These are phyloP conservation scores for Terebella lapidaria DNA, from an alignment of 2,888 invertebrate genomes.

Conservation along the genomic window DNA sequence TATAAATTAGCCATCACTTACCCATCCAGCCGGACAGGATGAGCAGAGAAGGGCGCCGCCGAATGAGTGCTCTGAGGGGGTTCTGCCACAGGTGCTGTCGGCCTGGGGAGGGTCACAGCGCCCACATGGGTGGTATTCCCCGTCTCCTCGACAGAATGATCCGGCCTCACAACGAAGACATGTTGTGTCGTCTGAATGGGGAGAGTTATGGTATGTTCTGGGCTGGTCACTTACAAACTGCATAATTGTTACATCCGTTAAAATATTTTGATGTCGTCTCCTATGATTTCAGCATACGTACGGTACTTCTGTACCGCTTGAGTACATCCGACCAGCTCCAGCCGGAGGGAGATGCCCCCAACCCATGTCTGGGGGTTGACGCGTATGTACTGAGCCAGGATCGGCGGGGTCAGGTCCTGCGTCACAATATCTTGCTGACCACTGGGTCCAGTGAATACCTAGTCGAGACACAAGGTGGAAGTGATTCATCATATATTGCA, in stretches of 20 bases:
- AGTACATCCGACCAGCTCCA: slow-evolving; percentile 35
- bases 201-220: too few species aligned
- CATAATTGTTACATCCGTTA: background rate
- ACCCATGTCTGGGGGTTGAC: slow-evolving; percentile 33
- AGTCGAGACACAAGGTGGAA: too few species aligned
- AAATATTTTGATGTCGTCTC: too few species aligned
- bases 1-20: slow-evolving; percentile 13
- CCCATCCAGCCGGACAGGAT: slow-evolving; percentile 38
- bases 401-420: slow-evolving; percentile 26
- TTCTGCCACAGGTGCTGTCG: slow-evolving; percentile 29
- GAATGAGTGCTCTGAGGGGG: slow-evolving; percentile 35
- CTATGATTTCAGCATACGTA: slow-evolving; percentile 27
- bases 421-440: slow-evolving; percentile 28
- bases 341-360: slow-evolving; percentile 29
- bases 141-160: slow-evolving; percentile 40
- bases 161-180: slow-evolving; percentile 37
- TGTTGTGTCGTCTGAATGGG: slow-evolving; percentile 35
- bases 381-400: slow-evolving; percentile 26
- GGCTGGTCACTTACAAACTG: too few species aligned
- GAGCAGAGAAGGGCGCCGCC: slow-evolving; percentile 31
- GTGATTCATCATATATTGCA: too few species aligned
- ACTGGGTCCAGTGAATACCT: slow-evolving; percentile 30
- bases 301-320: slow-evolving; percentile 30
- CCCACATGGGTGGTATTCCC: slow-evolving; percentile 30
- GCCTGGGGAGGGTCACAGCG: slow-evolving; percentile 33